phyloP scores from a whole-genome alignment of 2,888 invertebrate species.

The Aphodius granarius region DNA sequence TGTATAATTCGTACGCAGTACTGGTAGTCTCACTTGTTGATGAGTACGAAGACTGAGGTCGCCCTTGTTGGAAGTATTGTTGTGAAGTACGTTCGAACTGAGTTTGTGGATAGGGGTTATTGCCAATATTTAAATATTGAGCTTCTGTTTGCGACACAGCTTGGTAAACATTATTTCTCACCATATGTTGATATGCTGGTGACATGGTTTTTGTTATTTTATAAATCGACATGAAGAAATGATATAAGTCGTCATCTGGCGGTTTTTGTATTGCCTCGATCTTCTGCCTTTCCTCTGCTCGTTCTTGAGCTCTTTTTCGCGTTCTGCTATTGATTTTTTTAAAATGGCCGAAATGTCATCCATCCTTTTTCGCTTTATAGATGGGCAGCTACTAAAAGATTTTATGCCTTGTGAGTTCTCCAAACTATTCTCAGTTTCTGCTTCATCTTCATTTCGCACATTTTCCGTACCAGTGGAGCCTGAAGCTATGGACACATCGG shows the following conservation, averaged over 20 bases:
- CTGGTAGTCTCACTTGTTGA: not conserved
- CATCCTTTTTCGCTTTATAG: not conserved
- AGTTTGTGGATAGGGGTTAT: not conserved
- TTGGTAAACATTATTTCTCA: constrained; percentile 2
- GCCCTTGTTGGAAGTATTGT: not conserved
- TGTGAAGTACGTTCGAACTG: not conserved
- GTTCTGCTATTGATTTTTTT: not conserved
- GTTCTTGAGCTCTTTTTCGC: constrained; percentile 1
- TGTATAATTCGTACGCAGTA: not conserved
- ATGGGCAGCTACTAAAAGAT: not conserved
- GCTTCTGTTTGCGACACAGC: constrained; percentile 1
- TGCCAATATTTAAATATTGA: not conserved
- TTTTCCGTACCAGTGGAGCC: not conserved
- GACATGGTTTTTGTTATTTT: constrained; percentile 7
- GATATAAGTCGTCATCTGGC: not conserved
- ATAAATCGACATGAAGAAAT: constrained; percentile 9
- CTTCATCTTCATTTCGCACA: not conserved
- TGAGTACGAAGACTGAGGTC: not conserved
- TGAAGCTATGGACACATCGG: not conserved
- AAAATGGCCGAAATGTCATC: not conserved
- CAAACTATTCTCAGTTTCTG: not conserved
- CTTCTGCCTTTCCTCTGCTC: not conserved
- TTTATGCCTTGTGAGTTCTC: not conserved
- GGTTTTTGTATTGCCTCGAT: not conserved
- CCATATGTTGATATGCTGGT: constrained; percentile 1